phyloP scores from a whole-genome alignment of 2,797 vertebrate species.

The Gymnothorax javanicus region DNA sequence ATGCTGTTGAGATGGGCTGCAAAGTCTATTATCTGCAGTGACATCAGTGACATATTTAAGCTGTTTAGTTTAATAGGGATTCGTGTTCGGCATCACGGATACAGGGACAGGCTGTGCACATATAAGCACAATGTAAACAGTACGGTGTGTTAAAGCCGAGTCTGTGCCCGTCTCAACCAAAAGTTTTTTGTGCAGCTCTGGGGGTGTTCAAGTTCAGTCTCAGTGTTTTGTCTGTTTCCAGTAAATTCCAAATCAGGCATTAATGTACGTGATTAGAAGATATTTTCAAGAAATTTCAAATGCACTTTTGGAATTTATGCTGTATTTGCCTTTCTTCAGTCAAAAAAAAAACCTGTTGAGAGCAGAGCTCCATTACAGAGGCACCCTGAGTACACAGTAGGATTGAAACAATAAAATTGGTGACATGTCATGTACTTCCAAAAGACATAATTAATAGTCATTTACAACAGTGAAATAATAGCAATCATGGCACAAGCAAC shows the following conservation, averaged over 20 bases:
- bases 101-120: not conserved
- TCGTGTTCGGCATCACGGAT: not conserved
- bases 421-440: too few species aligned
- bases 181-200: not conserved
- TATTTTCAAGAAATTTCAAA: not conserved
- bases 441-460: too few species aligned
- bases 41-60: not conserved
- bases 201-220: not conserved
- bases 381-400: too few species aligned
- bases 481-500: too few species aligned
- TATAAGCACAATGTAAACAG: not conserved
- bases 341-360: too few species aligned
- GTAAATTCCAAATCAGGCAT: not conserved
- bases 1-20: not conserved
- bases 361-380: too few species aligned
- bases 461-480: too few species aligned
- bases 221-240: not conserved
- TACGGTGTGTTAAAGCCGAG: not conserved
- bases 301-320: not conserved
- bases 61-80: not conserved
- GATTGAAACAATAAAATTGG: too few species aligned
- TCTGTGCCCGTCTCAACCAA: not conserved
- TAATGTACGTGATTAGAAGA: not conserved
- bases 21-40: not conserved
- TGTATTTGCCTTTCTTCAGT: not conserved